These are phyloP conservation scores for Malacoraja senta DNA, from an alignment of 2,797 vertebrate genomes.

Conservation along the genomic window DNA sequence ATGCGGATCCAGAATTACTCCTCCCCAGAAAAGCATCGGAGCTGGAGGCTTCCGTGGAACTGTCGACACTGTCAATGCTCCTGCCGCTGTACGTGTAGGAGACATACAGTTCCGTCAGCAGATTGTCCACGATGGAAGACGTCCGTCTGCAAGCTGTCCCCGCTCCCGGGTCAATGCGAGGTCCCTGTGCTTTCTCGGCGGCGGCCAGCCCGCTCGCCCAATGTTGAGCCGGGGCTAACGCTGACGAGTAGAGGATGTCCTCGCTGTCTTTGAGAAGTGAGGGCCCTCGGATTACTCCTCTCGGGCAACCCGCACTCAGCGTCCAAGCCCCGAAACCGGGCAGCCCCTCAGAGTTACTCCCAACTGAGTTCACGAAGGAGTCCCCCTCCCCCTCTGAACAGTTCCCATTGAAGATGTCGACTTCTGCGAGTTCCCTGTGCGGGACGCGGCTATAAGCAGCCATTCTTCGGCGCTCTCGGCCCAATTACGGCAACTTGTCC, in stretches of 20 bases:
- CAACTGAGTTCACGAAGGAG: slow-evolving; percentile 48
- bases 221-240: background rate
- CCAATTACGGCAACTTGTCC: background rate
- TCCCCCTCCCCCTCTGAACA: slow-evolving; percentile 53
- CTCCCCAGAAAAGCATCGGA: slow-evolving; percentile 67
- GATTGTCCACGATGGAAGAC: slow-evolving; percentile 77
- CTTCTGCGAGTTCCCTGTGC: slow-evolving; percentile 56
- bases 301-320: slow-evolving; percentile 39
- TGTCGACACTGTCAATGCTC: slow-evolving; percentile 42
- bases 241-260: background rate
- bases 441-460: slow-evolving; percentile 34
- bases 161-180: background rate
- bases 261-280: background rate
- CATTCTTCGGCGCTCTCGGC: slow-evolving; percentile 27
- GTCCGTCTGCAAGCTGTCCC: slow-evolving; percentile 47
- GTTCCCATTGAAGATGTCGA: slow-evolving; percentile 57
- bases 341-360: slow-evolving; percentile 44
- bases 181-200: background rate
- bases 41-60: slow-evolving; percentile 66
- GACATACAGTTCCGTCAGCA: slow-evolving; percentile 86
- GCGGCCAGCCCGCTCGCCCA: background rate
- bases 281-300: background rate
- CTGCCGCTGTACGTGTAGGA: slow-evolving; percentile 57
- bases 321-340: slow-evolving; percentile 54
- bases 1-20: slow-evolving; percentile 66